Evolutionary conservation across 92 coral and sea anemone species (phyloP).

Genomic region (Pocillopora grandis): DNA sequence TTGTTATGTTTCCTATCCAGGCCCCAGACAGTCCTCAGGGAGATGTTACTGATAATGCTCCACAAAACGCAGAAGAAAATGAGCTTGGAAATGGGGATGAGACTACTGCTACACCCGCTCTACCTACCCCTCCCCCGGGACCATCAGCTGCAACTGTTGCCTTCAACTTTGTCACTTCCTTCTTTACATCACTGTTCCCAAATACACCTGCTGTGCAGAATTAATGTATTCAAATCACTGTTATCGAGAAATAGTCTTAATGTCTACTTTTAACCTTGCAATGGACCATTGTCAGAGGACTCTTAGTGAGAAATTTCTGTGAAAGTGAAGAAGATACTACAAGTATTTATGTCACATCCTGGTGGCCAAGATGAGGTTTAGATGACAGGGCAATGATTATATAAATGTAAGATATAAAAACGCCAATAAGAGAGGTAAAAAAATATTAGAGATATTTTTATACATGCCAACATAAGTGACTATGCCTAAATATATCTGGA

Average conservation of each 20-base stretch:
- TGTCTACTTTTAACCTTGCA: background rate
- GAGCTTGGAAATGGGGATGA: conserved; percentile 27
- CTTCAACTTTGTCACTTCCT: conserved; percentile 83
- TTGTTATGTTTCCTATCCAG: conserved; percentile 5
- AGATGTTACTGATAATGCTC: conserved; percentile 22
- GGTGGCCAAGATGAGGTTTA: background rate
- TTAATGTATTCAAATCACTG: background rate
- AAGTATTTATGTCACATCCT: background rate
- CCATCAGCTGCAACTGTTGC: conserved; percentile 80
- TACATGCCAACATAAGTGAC: background rate
- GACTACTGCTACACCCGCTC: conserved; percentile 44
- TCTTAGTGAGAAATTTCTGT: conserved; percentile 2
- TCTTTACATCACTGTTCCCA: conserved; percentile 92
- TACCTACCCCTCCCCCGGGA: conserved; percentile 73
- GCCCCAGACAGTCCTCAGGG: conserved; percentile 13
- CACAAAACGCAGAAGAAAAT: background rate
- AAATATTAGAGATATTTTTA: conserved; percentile 11
- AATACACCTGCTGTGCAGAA: conserved; percentile 32
- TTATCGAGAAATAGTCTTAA: background rate
- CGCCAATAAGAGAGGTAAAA: background rate
- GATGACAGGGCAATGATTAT: background rate
- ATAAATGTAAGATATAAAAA: background rate
- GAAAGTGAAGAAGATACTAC: background rate
- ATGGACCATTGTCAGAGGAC: background rate
- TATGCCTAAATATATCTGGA: background rate